Evolutionary conservation across 2,888 invertebrate genomes (phyloP), one percentile per base, ranked within the genome.

Genomic region (Panopea generosa): DNA sequence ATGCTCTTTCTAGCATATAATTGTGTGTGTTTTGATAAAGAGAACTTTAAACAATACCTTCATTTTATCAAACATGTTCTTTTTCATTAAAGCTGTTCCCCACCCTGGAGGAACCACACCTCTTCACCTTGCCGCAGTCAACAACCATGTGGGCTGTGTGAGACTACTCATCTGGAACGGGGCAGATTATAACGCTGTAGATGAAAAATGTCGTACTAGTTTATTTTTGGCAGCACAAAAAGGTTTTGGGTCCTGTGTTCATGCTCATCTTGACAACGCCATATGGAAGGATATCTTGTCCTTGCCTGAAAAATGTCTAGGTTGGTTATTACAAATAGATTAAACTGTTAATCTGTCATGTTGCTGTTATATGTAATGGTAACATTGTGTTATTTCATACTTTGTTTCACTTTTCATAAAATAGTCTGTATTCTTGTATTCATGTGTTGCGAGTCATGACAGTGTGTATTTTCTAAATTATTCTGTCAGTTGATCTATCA

Each of bases 151-250:
- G 1, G 82, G 83, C 26, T 92, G 92, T 85, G 87, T 91, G 0
- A 85, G 78, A 43, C 85, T 89, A 60, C 85, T 92, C 29, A 91
- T 92, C 53, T 89, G 90, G 82, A 87, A 90, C 78, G 92, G 92
- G 1, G 91, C 91, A 2, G 92, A 92, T 72, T 92, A 91, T 77
- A 92, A 92, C 78, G 89, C 90, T 22, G 90, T 90, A 9, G 90
- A 92, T 81, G 91, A 90, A 66, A 69, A 82, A 33, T 89, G 90
- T 9, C 77, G 89, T 27, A 92, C 91, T 3, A 90, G 90, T 81
- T 79, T 92, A 26, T 92, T 88, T 68, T 86, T 91, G 20, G 90
- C 92, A 11, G 90, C 91, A 6, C 82, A 88, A 60, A 76, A 79
- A 45, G 89, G 88, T 0, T 86, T 81, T 26, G 84, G 83, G 24